Conservation (phyloP, 2,113 vertebrate genomes). For the Thamnophis sirtalis region DNA sequence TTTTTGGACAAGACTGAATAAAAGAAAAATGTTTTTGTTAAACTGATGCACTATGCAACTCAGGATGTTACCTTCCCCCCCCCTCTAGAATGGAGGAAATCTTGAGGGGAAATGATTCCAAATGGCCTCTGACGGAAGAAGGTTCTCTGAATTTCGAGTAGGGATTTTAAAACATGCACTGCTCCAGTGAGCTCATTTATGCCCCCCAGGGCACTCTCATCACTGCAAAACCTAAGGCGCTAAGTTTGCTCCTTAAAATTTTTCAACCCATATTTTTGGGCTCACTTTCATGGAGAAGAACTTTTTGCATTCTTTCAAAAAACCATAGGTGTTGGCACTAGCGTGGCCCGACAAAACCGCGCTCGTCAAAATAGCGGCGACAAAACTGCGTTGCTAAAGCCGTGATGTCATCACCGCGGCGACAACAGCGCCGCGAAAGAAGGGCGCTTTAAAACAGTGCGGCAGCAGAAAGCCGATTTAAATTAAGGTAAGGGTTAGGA, state of each 20-base stretch:
- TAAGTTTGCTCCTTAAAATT: no score
- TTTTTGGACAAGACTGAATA: not conserved
- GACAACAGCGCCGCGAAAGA: no score
- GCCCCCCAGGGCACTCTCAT: not conserved
- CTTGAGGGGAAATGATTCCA: not conserved
- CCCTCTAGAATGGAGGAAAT: not conserved
- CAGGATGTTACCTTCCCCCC: not conserved
- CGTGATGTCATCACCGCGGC: no score
- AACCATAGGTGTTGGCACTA: not conserved
- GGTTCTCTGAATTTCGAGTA: not conserved
- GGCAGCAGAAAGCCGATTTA: no score
- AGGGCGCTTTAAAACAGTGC: no score
- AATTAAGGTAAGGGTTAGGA: no score
- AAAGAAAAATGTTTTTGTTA: not conserved
- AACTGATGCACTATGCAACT: not conserved
- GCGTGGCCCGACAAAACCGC: no score
- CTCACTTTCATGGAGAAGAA: not conserved
- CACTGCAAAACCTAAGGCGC: no score
- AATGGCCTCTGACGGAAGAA: not conserved
- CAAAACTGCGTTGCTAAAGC: no score
- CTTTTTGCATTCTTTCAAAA: not conserved
- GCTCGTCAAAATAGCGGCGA: no score
- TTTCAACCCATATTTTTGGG: no score
- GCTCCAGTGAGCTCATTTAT: not conserved
- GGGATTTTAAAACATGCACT: not conserved